These are phyloP conservation scores for Dasypogon diadema DNA, from an alignment of 2,888 invertebrate species.

Conservation along the genomic window DNA sequence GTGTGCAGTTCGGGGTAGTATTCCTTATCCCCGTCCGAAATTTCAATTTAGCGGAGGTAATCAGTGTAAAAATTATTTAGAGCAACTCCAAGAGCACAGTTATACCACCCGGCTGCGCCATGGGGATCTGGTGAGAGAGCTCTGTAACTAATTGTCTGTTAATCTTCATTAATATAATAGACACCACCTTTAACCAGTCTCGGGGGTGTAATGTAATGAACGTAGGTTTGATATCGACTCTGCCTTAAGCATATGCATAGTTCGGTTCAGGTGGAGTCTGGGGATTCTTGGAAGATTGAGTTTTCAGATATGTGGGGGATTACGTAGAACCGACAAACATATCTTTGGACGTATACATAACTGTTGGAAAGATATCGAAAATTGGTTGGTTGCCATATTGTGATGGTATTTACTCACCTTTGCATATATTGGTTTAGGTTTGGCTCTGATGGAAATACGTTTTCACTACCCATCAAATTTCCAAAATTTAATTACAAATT, in stretches of 20 bases:
- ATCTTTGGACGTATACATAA: neutral
- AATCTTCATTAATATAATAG: conserved; percentile 10
- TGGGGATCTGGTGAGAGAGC: no score
- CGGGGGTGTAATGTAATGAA: neutral
- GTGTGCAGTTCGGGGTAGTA: neutral
- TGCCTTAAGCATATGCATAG: neutral
- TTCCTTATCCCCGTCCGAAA: neutral
- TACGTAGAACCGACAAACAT: neutral
- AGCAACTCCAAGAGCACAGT: neutral
- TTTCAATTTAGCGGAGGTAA: neutral
- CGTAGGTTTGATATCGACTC: neutral
- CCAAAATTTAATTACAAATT: no score
- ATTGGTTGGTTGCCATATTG: neutral
- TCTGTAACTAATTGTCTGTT: neutral
- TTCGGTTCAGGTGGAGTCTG: neutral
- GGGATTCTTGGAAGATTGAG: neutral
- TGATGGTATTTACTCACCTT: neutral
- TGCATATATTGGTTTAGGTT: neutral
- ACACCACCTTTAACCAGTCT: neutral
- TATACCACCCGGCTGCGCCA: no score
- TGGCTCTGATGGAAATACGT: neutral
- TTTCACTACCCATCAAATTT: neutral
- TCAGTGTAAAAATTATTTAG: neutral
- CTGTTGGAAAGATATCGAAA: neutral
- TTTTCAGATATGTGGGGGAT: neutral